phyloP scores from a whole-genome alignment of 2,888 invertebrate genomes.

The Onchidella celtica region DNA sequence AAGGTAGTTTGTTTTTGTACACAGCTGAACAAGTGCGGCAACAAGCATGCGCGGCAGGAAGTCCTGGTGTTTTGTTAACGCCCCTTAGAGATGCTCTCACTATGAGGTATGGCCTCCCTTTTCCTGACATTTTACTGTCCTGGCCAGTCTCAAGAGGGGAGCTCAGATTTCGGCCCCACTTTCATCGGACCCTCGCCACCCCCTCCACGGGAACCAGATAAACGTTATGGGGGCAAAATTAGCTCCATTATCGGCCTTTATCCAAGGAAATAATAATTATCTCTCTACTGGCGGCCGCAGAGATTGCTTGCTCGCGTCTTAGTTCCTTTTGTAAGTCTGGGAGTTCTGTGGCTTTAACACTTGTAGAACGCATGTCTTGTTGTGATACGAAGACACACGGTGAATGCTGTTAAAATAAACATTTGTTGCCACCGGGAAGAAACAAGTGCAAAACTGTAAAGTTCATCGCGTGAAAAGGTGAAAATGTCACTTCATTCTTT shows the following conservation, averaged over 20 bases:
- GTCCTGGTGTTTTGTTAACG: conserved; percentile 16
- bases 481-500: too few species aligned
- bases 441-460: too few species aligned
- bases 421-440: too few species aligned
- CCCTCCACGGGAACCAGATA: background rate
- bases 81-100: background rate
- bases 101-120: background rate
- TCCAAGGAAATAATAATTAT: background rate
- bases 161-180: background rate
- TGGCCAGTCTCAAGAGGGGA: background rate
- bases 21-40: background rate
- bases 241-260: background rate
- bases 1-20: background rate
- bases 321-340: background rate
- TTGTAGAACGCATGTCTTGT: background rate
- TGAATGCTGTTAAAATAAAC: too few species aligned
- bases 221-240: background rate
- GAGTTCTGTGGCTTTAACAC: background rate
- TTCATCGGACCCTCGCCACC: background rate
- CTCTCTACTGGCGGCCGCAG: background rate
- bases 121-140: background rate
- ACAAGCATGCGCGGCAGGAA: background rate
- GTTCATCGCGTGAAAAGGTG: too few species aligned
- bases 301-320: background rate
- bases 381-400: too few species aligned